phyloP scores from a whole-genome alignment of 1,140 invertebrate genomes.

The Microplitis demolitor region DNA sequence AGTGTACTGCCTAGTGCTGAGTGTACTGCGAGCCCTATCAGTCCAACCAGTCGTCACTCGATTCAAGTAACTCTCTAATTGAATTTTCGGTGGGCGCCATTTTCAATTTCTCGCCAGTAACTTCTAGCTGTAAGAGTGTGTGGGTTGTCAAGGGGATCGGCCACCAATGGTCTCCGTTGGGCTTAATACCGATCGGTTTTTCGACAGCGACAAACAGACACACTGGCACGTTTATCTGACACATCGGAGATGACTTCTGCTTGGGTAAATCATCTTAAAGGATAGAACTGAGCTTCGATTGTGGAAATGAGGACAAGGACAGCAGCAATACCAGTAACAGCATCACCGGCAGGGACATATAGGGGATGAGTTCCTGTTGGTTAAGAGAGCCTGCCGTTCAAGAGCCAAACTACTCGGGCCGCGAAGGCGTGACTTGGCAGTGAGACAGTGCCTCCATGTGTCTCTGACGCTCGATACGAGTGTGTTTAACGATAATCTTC shows the following conservation, averaged over 20 bases:
- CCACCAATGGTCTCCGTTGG: neutral
- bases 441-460: constrained; percentile 10
- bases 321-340: too few relatives aligned
- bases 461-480: constrained; percentile 1
- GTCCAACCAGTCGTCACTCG: constrained; percentile 1
- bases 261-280: too few relatives aligned
- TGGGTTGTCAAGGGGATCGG: neutral
- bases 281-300: too few relatives aligned
- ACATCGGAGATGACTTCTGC: neutral
- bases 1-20: too few relatives aligned
- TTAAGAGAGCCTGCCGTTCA: neutral
- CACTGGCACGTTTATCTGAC: neutral
- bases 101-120: constrained; percentile 16
- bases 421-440: constrained; percentile 19
- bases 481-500: constrained; percentile 19
- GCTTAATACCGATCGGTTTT: neutral
- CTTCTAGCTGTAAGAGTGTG: too few relatives aligned
- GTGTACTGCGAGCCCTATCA: neutral
- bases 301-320: too few relatives aligned
- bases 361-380: neutral
- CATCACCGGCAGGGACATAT: neutral
- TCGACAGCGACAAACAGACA: neutral
- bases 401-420: constrained; percentile 1
- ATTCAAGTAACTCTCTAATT: constrained; percentile 13
- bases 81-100: constrained; percentile 9